Evolutionary conservation across 1,140 invertebrate genomes (phyloP), one percentile per base, ranked within the genome.

Genomic region (Drosophila sp.): DNA sequence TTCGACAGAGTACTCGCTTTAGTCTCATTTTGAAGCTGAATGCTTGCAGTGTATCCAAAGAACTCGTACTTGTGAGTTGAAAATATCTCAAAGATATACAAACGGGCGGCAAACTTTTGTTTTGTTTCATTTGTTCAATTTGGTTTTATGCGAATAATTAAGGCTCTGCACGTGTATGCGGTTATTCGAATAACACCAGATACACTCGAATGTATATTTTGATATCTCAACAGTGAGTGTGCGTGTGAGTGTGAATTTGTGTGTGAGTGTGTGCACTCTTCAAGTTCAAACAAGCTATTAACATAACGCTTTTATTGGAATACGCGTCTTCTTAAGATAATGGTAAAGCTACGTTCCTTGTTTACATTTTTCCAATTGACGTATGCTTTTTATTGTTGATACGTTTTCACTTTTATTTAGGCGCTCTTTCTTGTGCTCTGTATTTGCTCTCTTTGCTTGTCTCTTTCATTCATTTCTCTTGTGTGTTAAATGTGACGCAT

Each of bases 41-140:
- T 53, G 63, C 7, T n/a, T 46, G 38, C 54, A 67, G 70, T 56
- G 40, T 27, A 53, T 7, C 14, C 2, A 16, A 53, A 32, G 34
- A 41, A 45, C 38, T 50, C 65, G 62, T 48, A 50, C 36, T 75
- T 75, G 69, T 80, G 61, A 73, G 77, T 77, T n/a, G 11, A 75
- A 58, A 67, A 41, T 38, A 77, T 80, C 61, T 73, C 14, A 63
- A 73, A 74, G 46, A 81, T 73, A 81, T 73, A 72, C 34, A 32
- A 57, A 57, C 59, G 58, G 11, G 25, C 59, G 13, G n/a, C 46
- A 62, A 50, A 21, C 51, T 62, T 62, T 51, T 50, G 45, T 50
- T 62, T 51, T 46, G 11, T 38, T 64, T 21, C 29, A 34, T 48
- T 59, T 34, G 41, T 61, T 48, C 25, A 7, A 27, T 36, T 13